Evolutionary conservation across 2,113 vertebrate species (phyloP), one percentile per base, ranked within the genome.

Genomic region (Bubalus kerabau): DNA sequence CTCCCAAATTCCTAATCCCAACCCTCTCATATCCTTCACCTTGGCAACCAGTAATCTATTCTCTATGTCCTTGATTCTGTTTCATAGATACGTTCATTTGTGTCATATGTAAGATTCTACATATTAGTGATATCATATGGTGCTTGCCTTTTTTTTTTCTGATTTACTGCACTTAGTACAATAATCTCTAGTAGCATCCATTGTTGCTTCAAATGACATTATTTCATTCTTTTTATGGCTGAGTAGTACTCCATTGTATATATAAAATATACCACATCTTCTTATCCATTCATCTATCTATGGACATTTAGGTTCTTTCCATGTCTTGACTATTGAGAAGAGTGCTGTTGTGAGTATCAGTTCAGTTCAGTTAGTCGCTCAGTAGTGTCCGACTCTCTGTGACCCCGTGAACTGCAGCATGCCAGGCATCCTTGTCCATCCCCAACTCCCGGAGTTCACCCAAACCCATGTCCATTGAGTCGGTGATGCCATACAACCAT

Each of bases 391-490:
- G 4, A n/a, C 32, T 67, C 16, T 67, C 1, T 67, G 7, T 8
- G 16, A 67, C 3, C 7, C 62, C 3, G 0, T n/a, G 62, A 67
- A 67, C 32, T n/a, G 32, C 16, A n/a, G 2, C 62, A 67, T 2
- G 15, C 62, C 32, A 67, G 62, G 32, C 32, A 17, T 67, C 32
- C 32, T 16, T 67, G 62, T 67, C 32, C 62, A 67, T n/a, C 16
- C 7, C 62, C 16, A n/a, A n/a, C 32, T n/a, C 32, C 16, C 0
- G 0, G 16, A 67, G n/a, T n/a, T 67, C 62, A 67, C 32, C 16
- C 16, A 67, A 67, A 67, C 32, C 32, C 16, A 67, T 67, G 62
- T 67, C 62, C 62, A 67, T 67, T 19, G 62, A 19, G 62, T 67
- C 0, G 0, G 32, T 67, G 62, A n/a, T 67, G 32, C 16, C 62